Percentiles rank a stretch among this genome's conserved stretches.
Conservation (phyloP, 1,140 invertebrate species). For the Rhopalosiphum maidis region DNA sequence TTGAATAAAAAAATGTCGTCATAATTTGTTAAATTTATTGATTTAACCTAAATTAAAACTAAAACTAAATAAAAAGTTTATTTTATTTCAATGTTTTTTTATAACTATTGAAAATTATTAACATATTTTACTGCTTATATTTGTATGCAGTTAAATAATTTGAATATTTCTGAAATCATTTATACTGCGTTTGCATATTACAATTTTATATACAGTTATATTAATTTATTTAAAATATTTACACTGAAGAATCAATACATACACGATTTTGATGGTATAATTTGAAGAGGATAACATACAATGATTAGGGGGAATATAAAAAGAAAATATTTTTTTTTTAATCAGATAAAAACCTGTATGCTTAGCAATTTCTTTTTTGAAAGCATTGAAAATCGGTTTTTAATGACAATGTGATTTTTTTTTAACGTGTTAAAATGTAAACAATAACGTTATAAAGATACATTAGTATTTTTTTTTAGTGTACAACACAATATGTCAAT, state of each 20-base stretch:
- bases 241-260: background rate
- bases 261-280: background rate
- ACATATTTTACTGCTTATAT: background rate
- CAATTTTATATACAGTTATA: background rate
- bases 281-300: background rate
- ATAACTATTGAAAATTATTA: too few relatives aligned
- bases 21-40: background rate
- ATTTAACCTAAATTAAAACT: background rate
- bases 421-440: background rate
- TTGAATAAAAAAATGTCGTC: background rate
- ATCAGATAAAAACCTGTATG: slow-evolving; percentile 4
- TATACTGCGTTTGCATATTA: background rate
- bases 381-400: background rate
- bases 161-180: background rate
- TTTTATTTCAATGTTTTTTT: background rate
- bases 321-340: background rate
- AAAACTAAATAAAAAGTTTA: background rate
- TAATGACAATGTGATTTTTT: background rate
- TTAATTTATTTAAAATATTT: background rate
- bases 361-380: background rate
- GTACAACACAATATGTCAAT: background rate
- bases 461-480: background rate
- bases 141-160: background rate
- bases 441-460: background rate
- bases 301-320: background rate